Conservation (phyloP, 2,888 invertebrate species). For the Acleris holmiana region DNA sequence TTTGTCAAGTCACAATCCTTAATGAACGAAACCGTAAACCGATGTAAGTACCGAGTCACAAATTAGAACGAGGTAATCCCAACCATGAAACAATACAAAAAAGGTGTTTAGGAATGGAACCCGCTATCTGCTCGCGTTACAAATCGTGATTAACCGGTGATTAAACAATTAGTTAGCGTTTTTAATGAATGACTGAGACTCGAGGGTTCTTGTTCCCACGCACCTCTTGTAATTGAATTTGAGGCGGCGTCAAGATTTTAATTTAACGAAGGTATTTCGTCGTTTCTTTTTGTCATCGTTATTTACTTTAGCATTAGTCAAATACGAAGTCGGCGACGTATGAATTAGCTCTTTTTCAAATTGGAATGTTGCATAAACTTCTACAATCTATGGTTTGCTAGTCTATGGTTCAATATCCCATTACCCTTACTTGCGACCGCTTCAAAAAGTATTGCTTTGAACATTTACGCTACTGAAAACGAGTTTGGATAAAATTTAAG, state of each 20-base stretch:
- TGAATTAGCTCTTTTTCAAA: too few species aligned
- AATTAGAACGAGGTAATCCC: conserved; percentile 29
- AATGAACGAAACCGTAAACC: conserved; percentile 21
- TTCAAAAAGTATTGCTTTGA: too few species aligned
- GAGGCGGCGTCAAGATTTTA: conserved; percentile 31
- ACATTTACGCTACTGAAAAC: too few species aligned
- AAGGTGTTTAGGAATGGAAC: conserved; percentile 40
- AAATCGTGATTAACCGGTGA: conserved; percentile 66
- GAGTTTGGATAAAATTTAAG: not conserved
- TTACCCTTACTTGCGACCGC: too few species aligned
- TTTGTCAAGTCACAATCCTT: conserved; percentile 8
- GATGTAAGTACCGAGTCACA: conserved; percentile 10
- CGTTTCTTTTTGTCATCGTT: conserved; percentile 19
- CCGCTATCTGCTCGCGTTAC: conserved; percentile 53
- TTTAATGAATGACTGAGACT: conserved; percentile 48
- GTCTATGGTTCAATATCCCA: too few species aligned
- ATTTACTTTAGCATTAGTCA: not conserved
- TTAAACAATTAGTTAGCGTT: conserved; percentile 68
- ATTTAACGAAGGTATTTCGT: conserved; percentile 9
- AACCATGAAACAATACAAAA: conserved; percentile 24
- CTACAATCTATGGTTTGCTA: not conserved
- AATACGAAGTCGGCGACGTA: too few species aligned
- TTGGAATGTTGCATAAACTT: not conserved
- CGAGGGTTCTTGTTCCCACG: conserved; percentile 49
- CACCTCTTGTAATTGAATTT: conserved; percentile 51